Evolutionary conservation across 2,888 invertebrate genomes (phyloP).

Genomic region (Eupithecia dodoneata): DNA sequence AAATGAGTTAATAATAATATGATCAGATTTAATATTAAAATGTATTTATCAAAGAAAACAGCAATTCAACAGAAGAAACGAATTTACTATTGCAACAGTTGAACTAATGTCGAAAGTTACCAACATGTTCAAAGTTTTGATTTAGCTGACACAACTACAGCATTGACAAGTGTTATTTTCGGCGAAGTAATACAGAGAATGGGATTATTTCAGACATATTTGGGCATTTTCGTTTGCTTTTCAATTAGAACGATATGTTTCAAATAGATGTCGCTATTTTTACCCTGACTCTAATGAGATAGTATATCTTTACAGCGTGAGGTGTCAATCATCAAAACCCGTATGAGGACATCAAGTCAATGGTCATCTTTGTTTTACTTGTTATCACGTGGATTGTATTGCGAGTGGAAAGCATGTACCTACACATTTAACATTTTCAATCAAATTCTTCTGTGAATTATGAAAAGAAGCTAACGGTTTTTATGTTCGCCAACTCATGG

Average conservation of each 20-base stretch:
- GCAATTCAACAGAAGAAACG: background rate
- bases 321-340: constrained; percentile 41
- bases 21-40: too few relatives aligned
- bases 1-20: too few relatives aligned
- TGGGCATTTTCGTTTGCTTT: constrained; percentile 47
- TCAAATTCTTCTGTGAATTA: background rate
- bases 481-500: background rate
- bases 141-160: background rate
- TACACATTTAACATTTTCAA: background rate
- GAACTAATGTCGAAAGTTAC: too few relatives aligned
- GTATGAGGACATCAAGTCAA: constrained; percentile 29
- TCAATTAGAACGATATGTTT: constrained; percentile 41
- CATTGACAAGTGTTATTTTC: background rate
- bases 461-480: background rate
- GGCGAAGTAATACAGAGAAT: background rate
- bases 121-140: background rate
- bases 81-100: background rate
- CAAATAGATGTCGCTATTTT: constrained; percentile 56
- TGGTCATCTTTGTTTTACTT: constrained; percentile 10
- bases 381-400: background rate
- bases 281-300: constrained; percentile 47
- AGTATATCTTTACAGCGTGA: constrained; percentile 42
- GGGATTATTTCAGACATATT: constrained; percentile 26
- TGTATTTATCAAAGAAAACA: too few relatives aligned
- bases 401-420: constrained; percentile 2